Base-by-base conservation (phyloP, 1,140 invertebrate species). In the Drosophila triauraria region DNA sequence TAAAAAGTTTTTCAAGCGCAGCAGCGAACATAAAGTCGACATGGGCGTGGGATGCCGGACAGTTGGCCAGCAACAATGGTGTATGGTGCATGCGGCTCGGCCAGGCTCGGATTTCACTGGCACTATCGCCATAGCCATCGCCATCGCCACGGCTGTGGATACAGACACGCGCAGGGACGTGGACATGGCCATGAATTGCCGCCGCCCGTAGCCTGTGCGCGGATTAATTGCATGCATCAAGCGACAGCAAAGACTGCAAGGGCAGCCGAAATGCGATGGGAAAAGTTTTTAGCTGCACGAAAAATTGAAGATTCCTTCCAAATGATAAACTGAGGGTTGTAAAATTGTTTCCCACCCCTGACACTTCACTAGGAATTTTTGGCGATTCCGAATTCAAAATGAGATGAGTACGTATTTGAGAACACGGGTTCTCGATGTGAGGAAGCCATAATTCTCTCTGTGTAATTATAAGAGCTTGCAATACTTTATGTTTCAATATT, bases 1-100 rank as follows among this genome's bases (percentile, higher is more conserved):
- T 82, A 60, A 70, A 78, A 62, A 82, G 59, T 79, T 82, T n/a
- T 71, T 68, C 61, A 86, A 79, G 82, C 82, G 82, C 82, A 69
- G 68, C 78, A 70, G 46, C 50, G 50, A 74, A 72, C 70, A 43
- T 64, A 70, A 81, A 58, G 54, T 60, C 47, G 54, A 68, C 72
- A 75, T 75, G 57, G 69, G 42, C 42, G 30, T 56, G 48, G 65
- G 46, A 43, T 42, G 38, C 61, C 59, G 69, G 50, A 60, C 76
- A 67, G 62, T 78, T 78, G 75, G 58, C 32, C 72, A 59, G 30
- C 51, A 72, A 72, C 44, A 47, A 70, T 58, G 25, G 44, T n/a
- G n/a, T 23, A 42, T 15, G 40, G 20, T 71, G 51, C 32, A 30
- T 25, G 60, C 40, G 48, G 20, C 44, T 32, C 8, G 25, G 50